Evolutionary conservation across 2,797 vertebrate species (phyloP).

Genomic region (Spondyliosoma cantharus): DNA sequence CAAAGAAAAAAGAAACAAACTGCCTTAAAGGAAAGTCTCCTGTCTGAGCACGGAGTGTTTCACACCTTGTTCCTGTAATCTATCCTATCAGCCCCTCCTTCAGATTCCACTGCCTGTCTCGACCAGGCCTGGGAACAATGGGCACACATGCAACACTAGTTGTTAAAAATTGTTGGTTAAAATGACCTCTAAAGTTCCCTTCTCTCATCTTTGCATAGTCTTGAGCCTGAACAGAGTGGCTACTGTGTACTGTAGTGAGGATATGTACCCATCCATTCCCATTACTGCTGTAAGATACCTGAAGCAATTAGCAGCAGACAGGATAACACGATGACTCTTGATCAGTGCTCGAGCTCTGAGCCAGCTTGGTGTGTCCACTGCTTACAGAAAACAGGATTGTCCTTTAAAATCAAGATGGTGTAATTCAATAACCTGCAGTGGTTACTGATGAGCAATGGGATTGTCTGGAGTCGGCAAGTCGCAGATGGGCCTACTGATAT

Average conservation of each 20-base stretch:
- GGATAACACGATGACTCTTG: slow-evolving; percentile 73
- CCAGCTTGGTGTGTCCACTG: slow-evolving; percentile 75
- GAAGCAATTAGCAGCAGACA: slow-evolving; percentile 71
- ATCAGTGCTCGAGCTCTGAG: slow-evolving; percentile 69
- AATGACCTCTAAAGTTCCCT: slow-evolving; percentile 64
- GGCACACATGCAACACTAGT: slow-evolving; percentile 53
- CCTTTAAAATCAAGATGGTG: slow-evolving; percentile 86
- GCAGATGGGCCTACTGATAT: slow-evolving; percentile 83
- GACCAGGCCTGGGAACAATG: slow-evolving; percentile 63
- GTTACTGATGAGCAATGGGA: slow-evolving; percentile 87
- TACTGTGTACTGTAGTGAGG: slow-evolving; percentile 39
- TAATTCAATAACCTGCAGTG: slow-evolving; percentile 87
- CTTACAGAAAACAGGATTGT: slow-evolving; percentile 87
- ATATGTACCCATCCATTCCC: slow-evolving; percentile 59
- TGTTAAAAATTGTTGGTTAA: slow-evolving; percentile 50
- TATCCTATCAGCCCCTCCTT: slow-evolving; percentile 59
- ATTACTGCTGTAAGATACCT: slow-evolving; percentile 69
- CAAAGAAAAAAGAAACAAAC: slow-evolving; percentile 18
- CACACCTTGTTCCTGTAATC: slow-evolving; percentile 69
- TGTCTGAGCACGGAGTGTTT: slow-evolving; percentile 63
- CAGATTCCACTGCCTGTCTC: slow-evolving; percentile 66
- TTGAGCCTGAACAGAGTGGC: slow-evolving; percentile 39
- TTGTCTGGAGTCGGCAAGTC: slow-evolving; percentile 86
- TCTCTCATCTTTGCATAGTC: slow-evolving; percentile 40
- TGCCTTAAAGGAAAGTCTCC: slow-evolving; percentile 37